Percentiles rank a stretch among this genome's conserved stretches.
phyloP scores from a whole-genome alignment of 2,888 invertebrate genomes.

The Protonemura montana region DNA sequence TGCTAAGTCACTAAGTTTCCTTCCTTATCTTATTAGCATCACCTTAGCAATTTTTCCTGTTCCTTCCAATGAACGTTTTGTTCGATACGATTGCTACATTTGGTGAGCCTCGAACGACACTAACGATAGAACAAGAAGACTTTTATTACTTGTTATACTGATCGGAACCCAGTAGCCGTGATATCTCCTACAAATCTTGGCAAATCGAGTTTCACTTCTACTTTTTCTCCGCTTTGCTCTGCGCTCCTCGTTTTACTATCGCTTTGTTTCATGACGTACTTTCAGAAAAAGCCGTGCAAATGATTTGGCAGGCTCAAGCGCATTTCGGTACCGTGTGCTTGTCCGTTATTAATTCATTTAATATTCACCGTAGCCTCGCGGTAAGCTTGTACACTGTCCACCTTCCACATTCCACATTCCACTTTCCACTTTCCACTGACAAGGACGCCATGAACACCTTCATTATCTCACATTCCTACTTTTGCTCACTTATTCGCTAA shows the following conservation, averaged over 20 bases:
- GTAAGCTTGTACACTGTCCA: no score
- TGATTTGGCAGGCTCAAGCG: not conserved
- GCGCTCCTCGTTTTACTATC: not conserved
- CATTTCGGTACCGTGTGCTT: not conserved
- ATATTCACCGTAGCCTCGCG: not conserved
- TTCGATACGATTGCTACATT: no score
- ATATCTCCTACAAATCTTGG: not conserved
- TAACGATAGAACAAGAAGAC: no score
- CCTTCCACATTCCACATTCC: not conserved
- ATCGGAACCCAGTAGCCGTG: no score
- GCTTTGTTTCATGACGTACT: not conserved
- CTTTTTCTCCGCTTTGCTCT: not conserved
- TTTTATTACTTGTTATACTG: no score
- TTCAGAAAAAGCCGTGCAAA: not conserved
- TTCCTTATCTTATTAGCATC: not conserved
- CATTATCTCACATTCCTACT: no score
- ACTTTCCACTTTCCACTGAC: no score
- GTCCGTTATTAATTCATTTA: not conserved
- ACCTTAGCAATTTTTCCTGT: not conserved
- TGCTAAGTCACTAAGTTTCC: not conserved
- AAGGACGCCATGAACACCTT: no score
- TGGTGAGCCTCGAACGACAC: no score
- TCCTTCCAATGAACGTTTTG: no score
- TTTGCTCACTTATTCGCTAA: no score
- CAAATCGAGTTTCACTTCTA: not conserved